phyloP scores from a whole-genome alignment of 2,113 vertebrate species.

The Aix galericulata region DNA sequence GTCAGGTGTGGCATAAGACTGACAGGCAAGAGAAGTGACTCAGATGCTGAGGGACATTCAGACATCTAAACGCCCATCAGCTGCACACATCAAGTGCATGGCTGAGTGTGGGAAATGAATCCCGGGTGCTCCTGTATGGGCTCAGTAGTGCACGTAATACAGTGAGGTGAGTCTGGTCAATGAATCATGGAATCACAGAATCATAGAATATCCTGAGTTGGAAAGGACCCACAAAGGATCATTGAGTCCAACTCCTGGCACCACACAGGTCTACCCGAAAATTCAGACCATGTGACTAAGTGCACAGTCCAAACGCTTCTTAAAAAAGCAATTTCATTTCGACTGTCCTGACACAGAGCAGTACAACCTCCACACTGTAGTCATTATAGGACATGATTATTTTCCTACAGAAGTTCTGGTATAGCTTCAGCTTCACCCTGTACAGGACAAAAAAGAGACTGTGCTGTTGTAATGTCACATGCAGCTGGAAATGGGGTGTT shows the following conservation, averaged over 20 bases:
- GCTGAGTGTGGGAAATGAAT: neutral
- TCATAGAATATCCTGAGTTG: no score
- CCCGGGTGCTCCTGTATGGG: neutral
- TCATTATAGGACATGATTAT: neutral
- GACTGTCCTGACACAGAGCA: neutral
- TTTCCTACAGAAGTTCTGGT: neutral
- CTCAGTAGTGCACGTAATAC: neutral
- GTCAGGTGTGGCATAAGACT: neutral
- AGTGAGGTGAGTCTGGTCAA: neutral
- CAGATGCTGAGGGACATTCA: fast-evolving
- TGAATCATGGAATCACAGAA: no score
- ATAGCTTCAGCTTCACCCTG: neutral
- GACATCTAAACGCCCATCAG: neutral
- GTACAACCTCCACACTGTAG: neutral
- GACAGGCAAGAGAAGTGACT: neutral
- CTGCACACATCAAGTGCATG: neutral
- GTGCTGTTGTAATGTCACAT: neutral
- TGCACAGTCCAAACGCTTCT: no score
- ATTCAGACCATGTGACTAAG: no score
- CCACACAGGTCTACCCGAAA: no score
- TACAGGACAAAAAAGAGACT: neutral
- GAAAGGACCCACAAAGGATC: no score
- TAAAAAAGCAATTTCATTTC: no score
- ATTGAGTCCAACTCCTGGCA: no score
- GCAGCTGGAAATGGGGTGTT: fast-evolving